Percentiles rank a stretch among this genome's conserved stretches.
These are phyloP conservation scores for Chamaea fasciata DNA, from an alignment of 2,113 vertebrate species.

Conservation along the genomic window DNA sequence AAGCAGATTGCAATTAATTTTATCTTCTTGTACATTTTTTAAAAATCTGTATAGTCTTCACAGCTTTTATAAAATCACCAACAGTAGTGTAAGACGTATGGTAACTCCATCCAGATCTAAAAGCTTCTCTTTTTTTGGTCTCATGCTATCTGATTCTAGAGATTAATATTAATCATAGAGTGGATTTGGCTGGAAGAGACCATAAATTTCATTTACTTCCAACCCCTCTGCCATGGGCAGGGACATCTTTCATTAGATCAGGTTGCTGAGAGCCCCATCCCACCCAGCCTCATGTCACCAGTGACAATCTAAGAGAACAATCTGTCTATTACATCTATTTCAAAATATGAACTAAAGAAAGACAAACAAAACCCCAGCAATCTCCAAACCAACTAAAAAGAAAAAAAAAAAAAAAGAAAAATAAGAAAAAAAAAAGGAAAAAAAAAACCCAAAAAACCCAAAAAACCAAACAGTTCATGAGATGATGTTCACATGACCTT, in stretches of 20 bases:
- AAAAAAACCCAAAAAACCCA: too few species aligned
- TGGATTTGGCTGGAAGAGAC: not conserved
- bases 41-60: not conserved
- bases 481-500: not conserved
- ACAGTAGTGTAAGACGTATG: not conserved
- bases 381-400: not conserved
- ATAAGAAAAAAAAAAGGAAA: too few species aligned
- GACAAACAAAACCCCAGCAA: not conserved
- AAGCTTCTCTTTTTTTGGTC: not conserved
- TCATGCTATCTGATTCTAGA: not conserved
- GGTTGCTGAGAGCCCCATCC: not conserved
- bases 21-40: not conserved
- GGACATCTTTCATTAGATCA: not conserved
- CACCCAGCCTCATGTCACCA: not conserved
- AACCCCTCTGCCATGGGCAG: accelerated
- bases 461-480: not conserved
- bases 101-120: not conserved
- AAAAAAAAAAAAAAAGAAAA: too few species aligned
- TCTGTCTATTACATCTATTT: not conserved
- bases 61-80: not conserved
- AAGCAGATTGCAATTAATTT: not conserved
- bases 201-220: too few species aligned
- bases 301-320: not conserved
- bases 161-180: not conserved
- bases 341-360: not conserved